phyloP scores from a whole-genome alignment of 1,140 invertebrate species.

The Neodiprion virginianus region DNA sequence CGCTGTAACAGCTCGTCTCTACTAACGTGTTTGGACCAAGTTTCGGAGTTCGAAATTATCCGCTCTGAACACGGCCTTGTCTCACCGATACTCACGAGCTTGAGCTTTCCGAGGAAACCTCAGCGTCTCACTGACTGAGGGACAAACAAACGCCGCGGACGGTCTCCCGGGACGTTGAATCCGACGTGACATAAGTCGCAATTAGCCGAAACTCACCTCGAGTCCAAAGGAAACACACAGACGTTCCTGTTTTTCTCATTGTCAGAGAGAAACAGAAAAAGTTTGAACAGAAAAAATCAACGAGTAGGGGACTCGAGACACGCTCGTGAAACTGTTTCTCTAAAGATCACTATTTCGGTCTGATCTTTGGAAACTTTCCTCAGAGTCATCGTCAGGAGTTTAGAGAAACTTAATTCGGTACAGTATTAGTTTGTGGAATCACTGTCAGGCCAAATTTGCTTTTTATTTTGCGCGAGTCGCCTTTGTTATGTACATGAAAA shows the following conservation, averaged over 20 bases:
- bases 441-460: no score
- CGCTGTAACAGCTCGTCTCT: not conserved
- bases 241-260: not conserved
- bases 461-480: no score
- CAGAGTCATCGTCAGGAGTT: no score
- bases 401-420: no score
- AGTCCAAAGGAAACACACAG: not conserved
- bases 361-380: no score
- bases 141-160: not conserved
- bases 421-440: no score
- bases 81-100: not conserved
- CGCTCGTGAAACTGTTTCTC: not conserved
- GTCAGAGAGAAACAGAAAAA: no score
- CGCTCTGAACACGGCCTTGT: not conserved
- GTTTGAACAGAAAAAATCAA: no score
- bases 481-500: no score
- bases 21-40: not conserved
- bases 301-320: no score
- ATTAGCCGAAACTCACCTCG: constrained; percentile 1
- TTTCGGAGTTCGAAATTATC: constrained; percentile 1
- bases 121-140: not conserved
- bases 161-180: not conserved
- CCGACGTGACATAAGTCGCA: not conserved
- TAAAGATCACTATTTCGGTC: no score
- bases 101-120: not conserved